Percentiles rank a stretch among this genome's conserved stretches.
Conservation (phyloP, 1,140 invertebrate genomes). For the Epicauta chinensis region DNA sequence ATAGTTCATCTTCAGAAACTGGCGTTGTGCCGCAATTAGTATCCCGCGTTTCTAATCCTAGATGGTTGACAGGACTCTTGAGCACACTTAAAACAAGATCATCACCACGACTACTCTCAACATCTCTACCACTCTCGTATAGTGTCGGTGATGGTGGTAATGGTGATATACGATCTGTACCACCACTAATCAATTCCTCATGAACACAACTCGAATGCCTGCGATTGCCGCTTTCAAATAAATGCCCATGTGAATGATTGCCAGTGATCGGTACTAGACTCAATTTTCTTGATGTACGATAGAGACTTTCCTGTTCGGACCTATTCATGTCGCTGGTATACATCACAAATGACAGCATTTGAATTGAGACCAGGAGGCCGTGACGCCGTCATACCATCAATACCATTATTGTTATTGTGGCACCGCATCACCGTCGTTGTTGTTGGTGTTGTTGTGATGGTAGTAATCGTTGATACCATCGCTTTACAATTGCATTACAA, state of each 20-base stretch:
- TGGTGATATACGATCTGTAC: too few species aligned
- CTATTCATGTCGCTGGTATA: conserved; percentile 51
- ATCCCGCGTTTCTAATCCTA: conserved; percentile 21
- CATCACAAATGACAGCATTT: conserved; percentile 40
- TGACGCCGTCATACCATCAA: background rate
- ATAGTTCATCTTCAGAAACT: conserved; percentile 36
- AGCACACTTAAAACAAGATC: conserved; percentile 55
- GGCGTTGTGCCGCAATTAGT: conserved; percentile 35
- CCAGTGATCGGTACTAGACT: conserved; percentile 40
- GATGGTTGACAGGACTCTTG: conserved; percentile 50
- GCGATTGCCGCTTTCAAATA: conserved; percentile 4
- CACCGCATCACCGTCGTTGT: too few species aligned
- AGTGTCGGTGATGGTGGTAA: background rate
- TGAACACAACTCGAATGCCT: background rate
- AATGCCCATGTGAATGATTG: conserved; percentile 1
- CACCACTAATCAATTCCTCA: background rate
- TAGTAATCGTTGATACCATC: too few species aligned
- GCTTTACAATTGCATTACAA: too few species aligned
- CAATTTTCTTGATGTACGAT: conserved; percentile 53
- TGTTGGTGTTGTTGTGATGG: too few species aligned
- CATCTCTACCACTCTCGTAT: conserved; percentile 22
- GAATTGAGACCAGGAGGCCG: conserved; percentile 20
- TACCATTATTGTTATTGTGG: background rate
- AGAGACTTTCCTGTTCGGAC: conserved; percentile 55
- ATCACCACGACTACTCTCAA: conserved; percentile 32